Base-by-base conservation (phyloP, 2,888 invertebrate genomes). In the Heterodera filipjevi region DNA sequence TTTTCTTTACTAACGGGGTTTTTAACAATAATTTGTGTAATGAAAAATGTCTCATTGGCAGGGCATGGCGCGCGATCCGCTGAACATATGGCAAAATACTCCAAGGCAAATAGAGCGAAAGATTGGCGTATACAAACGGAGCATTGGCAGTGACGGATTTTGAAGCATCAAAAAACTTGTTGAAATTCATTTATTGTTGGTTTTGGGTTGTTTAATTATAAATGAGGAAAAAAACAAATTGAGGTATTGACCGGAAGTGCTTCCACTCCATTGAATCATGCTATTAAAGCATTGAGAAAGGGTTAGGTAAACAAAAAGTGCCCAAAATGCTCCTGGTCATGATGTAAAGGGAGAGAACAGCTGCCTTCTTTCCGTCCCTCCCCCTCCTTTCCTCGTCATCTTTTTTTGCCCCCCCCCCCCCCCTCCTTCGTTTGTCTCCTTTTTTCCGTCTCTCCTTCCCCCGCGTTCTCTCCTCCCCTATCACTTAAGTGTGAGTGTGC, bases 31-130 rank as follows among this genome's bases (percentile, higher is more conserved):
- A 39, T 39, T 39, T 39, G 39, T 39, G 39, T 39, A 39, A 39
- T 39, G 39, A 39, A 10, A 39, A 39, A 10, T 39, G 6, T 39
- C 39, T 39, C 6, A 10, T 64, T 22, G 49, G 16, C 73, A 86
- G 86, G 87, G 87, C 35, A 88, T 88, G 87, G 81, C 86, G 3
- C 81, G 86, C 1, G 87, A 87, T 78, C 81, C 82, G 22, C 80
- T 82, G 76, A 87, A 87, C 79, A 78, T 87, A 19, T 87, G 84
- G 82, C 87, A 87, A 78, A 79, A 85, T 66, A 87, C 87, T 16
- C 82, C 87, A 44, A 85, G 85, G 72, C 87, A 87, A 80, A 82
- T 88, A 77, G 82, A 85, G 39, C 84, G 85, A 76, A 84, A 85
- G 79, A 84, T 87, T 71, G 78, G 77, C 16, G 79, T 80, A 16